phyloP scores from a whole-genome alignment of 2,797 vertebrate genomes.

The Pseudochirops corinnae region DNA sequence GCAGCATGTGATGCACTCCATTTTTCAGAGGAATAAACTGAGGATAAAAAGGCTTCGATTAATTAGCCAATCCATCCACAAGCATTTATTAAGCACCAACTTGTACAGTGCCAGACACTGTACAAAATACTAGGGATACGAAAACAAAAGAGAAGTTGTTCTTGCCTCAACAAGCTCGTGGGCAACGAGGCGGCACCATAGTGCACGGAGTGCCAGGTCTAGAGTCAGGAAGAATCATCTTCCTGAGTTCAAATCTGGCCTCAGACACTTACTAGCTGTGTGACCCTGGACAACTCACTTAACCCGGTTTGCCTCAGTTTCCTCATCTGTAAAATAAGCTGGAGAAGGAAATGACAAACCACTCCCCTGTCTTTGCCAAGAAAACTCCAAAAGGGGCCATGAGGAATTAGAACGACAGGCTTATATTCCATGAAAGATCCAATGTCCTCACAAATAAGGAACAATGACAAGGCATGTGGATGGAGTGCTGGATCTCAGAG shows the following conservation, averaged over 20 bases:
- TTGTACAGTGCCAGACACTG: neutral
- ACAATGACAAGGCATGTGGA: too few relatives aligned
- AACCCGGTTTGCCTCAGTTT: neutral
- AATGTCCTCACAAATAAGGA: too few relatives aligned
- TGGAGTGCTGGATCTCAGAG: neutral
- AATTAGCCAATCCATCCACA: neutral
- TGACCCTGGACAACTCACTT: neutral
- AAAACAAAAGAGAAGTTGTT: neutral
- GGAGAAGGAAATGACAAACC: neutral
- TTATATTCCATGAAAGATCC: neutral
- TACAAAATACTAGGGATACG: neutral
- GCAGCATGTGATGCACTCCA: neutral
- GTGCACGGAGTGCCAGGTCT: neutral
- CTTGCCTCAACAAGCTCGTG: neutral
- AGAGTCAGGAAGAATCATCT: neutral
- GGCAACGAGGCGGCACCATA: neutral
- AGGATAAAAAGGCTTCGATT: neutral
- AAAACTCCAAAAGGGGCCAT: neutral
- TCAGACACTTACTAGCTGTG: neutral
- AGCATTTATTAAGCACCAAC: neutral
- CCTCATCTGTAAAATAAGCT: neutral
- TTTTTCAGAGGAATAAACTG: neutral
- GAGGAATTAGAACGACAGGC: neutral
- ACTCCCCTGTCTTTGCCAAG: neutral
- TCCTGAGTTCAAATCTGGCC: neutral